Evolutionary conservation across 1,140 invertebrate species (phyloP).

Genomic region (Nixonia krombeini): DNA sequence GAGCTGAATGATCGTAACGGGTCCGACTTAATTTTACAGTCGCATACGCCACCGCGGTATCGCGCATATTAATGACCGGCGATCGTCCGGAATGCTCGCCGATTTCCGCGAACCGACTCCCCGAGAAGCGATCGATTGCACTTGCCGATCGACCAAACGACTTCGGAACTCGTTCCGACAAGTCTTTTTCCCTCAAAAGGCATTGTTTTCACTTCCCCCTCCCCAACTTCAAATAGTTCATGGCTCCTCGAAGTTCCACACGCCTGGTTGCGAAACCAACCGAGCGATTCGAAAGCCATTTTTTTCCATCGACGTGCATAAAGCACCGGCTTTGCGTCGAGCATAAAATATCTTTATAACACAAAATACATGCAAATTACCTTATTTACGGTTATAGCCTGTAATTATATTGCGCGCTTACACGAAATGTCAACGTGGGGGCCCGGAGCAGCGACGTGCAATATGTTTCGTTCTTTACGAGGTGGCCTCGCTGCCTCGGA

Average conservation of each 20-base stretch:
- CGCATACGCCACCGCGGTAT: no score
- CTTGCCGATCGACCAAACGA: no score
- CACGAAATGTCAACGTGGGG: slow-evolving; percentile 65
- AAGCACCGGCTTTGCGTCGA: slow-evolving; percentile 53
- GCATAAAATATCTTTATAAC: slow-evolving; percentile 66
- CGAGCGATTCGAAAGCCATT: neutral
- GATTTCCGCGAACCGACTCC: no score
- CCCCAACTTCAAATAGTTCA: neutral
- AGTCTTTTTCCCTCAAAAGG: neutral
- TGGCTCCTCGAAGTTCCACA: slow-evolving; percentile 1
- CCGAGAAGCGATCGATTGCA: no score
- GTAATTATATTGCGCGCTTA: slow-evolving; percentile 65
- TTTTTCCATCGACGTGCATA: slow-evolving; percentile 31
- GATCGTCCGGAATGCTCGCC: no score
- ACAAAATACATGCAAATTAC: slow-evolving; percentile 67
- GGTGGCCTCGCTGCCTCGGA: slow-evolving; percentile 31
- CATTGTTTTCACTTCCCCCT: neutral
- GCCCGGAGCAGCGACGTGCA: slow-evolving; percentile 49
- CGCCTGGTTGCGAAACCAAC: slow-evolving; percentile 7
- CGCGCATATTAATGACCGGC: no score
- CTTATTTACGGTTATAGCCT: slow-evolving; percentile 65
- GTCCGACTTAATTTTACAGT: no score
- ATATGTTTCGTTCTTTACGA: slow-evolving; percentile 61
- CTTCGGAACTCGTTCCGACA: no score
- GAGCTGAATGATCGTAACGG: no score